Base-by-base conservation (phyloP, 2,797 vertebrate genomes). In the Euphonia xanthogaster region DNA sequence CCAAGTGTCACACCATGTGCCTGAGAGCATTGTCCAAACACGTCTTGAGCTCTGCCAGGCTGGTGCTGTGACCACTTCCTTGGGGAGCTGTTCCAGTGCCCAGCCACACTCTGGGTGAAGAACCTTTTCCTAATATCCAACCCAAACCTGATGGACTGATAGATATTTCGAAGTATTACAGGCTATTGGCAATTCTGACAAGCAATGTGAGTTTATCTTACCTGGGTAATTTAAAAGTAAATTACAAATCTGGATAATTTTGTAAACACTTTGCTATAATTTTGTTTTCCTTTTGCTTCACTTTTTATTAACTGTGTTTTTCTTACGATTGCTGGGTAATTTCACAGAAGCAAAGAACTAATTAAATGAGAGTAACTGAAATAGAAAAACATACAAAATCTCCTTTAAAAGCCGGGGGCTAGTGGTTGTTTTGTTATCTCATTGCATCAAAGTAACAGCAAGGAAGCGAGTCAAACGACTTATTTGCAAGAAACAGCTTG, bases 11-110 rank as follows among this genome's bases (percentile, higher is more conserved):
- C 33, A 14, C 3, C 17, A 1, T 8, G 21, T 11, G 11, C 12
- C 31, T 28, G 19, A 68, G 8, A 9, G 10, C 6, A 17, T 8
- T 31, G 23, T 25, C 9, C 31, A 44, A 75, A 68, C 0, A 0
- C 1, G 1, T 42, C 35, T 37, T 55, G 42, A 70, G 5, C n/a
- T 48, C 63, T 22, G 9, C 19, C n/a, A 23, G 42, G 12, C 8
- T 75, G 27, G 17, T 39, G 19, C 19, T 61, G 31, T 48, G 70
- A 25, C 13, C 23, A 24, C 8, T 48, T 7, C 24, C 28, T 21
- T 16, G 37, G 9, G 20, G 21, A 76, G 10, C 42, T 33, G 7
- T 10, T 57, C 28, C 27, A 44, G 16, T 10, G 13, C 35, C 3
- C 77, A 62, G 0, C 3, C 13, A 42, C 5, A 2, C 27, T 61